Base-by-base conservation (phyloP, 2,113 vertebrate genomes). In the Xiphias gladius region DNA sequence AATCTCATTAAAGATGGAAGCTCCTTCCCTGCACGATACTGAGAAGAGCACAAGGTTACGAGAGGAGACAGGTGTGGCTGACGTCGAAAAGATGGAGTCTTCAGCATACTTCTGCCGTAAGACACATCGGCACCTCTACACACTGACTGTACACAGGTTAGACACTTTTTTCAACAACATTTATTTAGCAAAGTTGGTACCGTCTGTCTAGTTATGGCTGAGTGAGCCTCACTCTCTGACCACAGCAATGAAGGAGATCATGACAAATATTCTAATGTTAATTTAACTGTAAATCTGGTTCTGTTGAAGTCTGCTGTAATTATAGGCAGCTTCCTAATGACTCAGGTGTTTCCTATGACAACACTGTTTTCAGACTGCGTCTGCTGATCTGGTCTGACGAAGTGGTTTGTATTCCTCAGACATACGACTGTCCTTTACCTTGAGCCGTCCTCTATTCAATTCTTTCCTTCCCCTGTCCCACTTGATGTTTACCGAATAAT, bases 1-100 rank as follows among this genome's bases (percentile, higher is more conserved):
- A 95, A 94, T 95, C 91, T 96, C 95, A 95, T 96, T 96, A 95
- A 92, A 95, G 95, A 88, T 89, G 79, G 91, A 93, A 88, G 75
- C 92, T 77, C 73, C 91, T 74, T 88, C 95, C 54, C 35, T 11
- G 81, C 84, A 72, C 69, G 26, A 80, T 57, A 28, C 71, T 7
- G 68, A 86, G 74, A 86, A 35, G 84, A 76, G 77, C 64, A 70
- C 70, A 86, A 91, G 90, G 90, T 93, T 80, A 78, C 90, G 89
- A 68, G 73, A 79, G 68, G 70, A 88, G 52, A 70, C 64, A 48
- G 80, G 83, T 86, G 86, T n/a, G 41, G 75, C 41, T 22, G 73
- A 77, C 64, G 79, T 72, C 73, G 66, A 69, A 59, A 75, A 82
- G 54, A 86, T 80, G 59, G 10, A 30, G 64, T 30, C 80, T 81